Conservation (phyloP, 2,113 vertebrate genomes). For the Lanius ludovicianus region DNA sequence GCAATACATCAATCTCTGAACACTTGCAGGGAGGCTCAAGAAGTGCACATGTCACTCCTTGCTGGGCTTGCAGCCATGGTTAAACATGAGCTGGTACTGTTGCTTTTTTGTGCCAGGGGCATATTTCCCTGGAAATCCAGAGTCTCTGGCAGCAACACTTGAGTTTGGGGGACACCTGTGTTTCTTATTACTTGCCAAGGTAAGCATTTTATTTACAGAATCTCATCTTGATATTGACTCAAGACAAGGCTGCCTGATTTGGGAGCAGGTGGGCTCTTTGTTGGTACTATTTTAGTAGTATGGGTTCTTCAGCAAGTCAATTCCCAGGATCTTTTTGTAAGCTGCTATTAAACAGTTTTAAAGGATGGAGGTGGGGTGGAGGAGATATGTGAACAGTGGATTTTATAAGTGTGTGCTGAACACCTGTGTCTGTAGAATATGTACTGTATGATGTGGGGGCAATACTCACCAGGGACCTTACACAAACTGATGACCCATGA, state of each 20-base stretch:
- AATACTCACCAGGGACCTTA: not conserved
- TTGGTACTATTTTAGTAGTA: not conserved
- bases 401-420: not conserved
- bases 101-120: not conserved
- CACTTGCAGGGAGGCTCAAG: not conserved
- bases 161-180: not conserved
- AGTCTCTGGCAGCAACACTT: not conserved
- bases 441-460: not conserved
- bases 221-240: not conserved
- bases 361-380: not conserved
- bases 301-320: not conserved
- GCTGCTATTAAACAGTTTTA: not conserved
- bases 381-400: not conserved
- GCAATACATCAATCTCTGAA: not conserved
- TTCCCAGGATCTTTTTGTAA: not conserved
- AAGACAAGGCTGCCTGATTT: not conserved
- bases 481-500: not conserved
- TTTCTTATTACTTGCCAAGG: not conserved
- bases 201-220: not conserved
- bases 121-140: not conserved
- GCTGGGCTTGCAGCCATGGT: not conserved
- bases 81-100: not conserved
- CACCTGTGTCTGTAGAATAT: not conserved
- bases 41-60: rapidly evolving
- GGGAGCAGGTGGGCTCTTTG: not conserved